Conservation (phyloP, 1,140 invertebrate species). For the Ostrea denselamellosa region DNA sequence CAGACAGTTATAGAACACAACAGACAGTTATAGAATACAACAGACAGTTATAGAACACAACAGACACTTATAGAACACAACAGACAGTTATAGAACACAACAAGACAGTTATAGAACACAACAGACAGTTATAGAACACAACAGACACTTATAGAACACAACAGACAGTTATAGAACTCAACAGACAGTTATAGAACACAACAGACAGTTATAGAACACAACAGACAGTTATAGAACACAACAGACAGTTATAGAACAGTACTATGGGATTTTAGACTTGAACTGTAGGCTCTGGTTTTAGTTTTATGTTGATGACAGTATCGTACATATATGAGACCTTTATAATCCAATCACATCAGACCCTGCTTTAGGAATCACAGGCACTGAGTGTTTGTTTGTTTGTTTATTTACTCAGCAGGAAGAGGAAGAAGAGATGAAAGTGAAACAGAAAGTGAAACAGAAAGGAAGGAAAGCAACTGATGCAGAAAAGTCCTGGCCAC, state of each 20-base stretch:
- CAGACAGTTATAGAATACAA: neutral
- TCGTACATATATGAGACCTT: too few species aligned
- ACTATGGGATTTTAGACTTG: neutral
- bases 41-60: neutral
- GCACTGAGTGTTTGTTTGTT: too few species aligned
- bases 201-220: neutral
- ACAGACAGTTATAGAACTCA: neutral
- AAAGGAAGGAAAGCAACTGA: slow-evolving; percentile 59
- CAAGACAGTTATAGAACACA: too few species aligned
- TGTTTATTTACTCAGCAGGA: slow-evolving; percentile 17
- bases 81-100: neutral
- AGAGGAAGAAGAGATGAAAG: slow-evolving; percentile 30
- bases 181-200: too few species aligned
- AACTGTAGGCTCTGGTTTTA: neutral
- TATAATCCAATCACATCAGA: too few species aligned
- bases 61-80: too few species aligned
- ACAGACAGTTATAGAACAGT: neutral
- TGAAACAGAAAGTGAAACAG: neutral
- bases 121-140: neutral
- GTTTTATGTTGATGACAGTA: neutral
- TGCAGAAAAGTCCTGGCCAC: slow-evolving; percentile 64
- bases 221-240: too few species aligned
- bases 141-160: too few species aligned
- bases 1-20: neutral
- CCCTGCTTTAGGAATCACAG: neutral